phyloP scores from a whole-genome alignment of 2,113 vertebrate species.

The Oophaga pumilio region DNA sequence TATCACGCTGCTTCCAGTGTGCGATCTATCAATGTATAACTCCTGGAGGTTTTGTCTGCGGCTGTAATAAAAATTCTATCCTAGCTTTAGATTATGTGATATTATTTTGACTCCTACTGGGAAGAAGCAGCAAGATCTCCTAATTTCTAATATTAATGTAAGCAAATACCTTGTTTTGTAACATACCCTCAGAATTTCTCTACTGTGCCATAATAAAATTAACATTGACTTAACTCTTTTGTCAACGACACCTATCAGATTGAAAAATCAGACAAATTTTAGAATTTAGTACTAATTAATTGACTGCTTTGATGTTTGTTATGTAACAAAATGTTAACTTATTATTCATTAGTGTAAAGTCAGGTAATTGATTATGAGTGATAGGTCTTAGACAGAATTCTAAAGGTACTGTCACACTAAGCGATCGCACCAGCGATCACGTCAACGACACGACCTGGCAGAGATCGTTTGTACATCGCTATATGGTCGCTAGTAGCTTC shows the following conservation, averaged over 20 bases:
- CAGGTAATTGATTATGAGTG: too few relatives aligned
- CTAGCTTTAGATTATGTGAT: neutral
- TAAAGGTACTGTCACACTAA: too few relatives aligned
- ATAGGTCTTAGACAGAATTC: too few relatives aligned
- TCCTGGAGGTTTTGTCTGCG: neutral
- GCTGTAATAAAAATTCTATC: neutral
- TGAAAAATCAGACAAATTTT: neutral
- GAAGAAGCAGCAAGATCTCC: slow-evolving; percentile 7
- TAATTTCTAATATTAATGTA: neutral
- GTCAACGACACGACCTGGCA: too few relatives aligned
- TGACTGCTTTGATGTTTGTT: too few relatives aligned
- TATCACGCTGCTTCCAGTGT: neutral
- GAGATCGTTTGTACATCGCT: too few relatives aligned
- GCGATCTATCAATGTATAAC: neutral
- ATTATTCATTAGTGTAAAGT: too few relatives aligned
- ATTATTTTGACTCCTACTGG: slow-evolving; percentile 8
- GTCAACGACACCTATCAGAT: neutral
- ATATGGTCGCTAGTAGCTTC: too few relatives aligned
- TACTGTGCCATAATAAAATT: neutral
- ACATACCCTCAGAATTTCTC: neutral
- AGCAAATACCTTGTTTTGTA: neutral
- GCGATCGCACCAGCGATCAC: too few relatives aligned
- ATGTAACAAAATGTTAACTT: too few relatives aligned
- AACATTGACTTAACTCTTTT: neutral
- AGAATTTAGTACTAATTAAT: neutral